These are phyloP conservation scores for Zygothrica quintamaculata DNA, from an alignment of 2,888 invertebrate genomes.

Conservation along the genomic window DNA sequence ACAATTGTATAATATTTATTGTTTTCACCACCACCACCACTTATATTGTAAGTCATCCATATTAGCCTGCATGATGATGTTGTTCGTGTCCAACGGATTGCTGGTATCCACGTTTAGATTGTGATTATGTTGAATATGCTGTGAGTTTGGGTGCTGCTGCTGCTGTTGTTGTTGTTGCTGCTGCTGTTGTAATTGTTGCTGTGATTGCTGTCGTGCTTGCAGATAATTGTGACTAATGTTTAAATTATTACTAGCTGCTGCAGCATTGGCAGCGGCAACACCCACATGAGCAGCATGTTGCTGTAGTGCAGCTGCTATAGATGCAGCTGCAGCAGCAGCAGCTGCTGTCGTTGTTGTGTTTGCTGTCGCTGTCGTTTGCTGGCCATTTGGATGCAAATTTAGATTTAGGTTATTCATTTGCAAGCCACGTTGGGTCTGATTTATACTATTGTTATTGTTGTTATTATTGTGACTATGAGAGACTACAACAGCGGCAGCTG, in stretches of 20 bases:
- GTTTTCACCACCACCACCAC: constrained; percentile 83
- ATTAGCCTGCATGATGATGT: constrained; percentile 83
- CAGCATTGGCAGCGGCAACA: constrained; percentile 54
- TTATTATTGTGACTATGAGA: constrained; percentile 52
- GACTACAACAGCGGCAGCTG: constrained; percentile 81
- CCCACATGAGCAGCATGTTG: constrained; percentile 62
- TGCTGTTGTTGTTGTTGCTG: constrained; percentile 44
- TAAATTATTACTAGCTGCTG: constrained; percentile 60
- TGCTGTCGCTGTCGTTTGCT: constrained; percentile 77
- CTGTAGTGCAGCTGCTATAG: constrained; percentile 60
- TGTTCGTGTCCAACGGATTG: constrained; percentile 83
- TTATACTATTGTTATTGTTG: constrained; percentile 31
- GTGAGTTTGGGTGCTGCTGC: constrained; percentile 50
- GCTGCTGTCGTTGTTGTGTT: constrained; percentile 68
- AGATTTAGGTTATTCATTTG: constrained; percentile 82
- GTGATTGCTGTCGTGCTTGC: constrained; percentile 60
- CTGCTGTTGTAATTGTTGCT: constrained; percentile 51
- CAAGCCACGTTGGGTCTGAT: constrained; percentile 73
- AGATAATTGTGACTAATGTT: constrained; percentile 74
- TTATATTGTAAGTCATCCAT: constrained; percentile 84
- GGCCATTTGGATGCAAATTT: constrained; percentile 74
- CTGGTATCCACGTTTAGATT: constrained; percentile 73
- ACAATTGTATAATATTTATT: constrained; percentile 42
- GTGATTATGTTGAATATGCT: constrained; percentile 65
- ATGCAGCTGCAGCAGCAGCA: constrained; percentile 66